Conservation (phyloP, 2,113 vertebrate genomes). For the Sterrhoptilus dennistouni region DNA sequence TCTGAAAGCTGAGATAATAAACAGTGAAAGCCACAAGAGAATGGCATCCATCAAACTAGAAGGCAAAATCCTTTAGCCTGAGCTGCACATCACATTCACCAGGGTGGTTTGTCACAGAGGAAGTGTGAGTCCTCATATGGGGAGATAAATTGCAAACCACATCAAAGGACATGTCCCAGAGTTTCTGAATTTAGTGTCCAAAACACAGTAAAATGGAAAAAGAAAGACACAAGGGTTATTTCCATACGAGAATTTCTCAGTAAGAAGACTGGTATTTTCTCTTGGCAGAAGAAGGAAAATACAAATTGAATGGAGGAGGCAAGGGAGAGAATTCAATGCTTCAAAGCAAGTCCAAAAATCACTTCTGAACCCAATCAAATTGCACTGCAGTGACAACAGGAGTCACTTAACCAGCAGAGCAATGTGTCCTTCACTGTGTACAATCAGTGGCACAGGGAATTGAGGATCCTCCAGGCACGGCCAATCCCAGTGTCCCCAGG, state of each 20-base stretch:
- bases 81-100: background rate
- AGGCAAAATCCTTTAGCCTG: background rate
- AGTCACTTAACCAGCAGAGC: background rate
- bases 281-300: background rate
- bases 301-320: background rate
- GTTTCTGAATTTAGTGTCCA: background rate
- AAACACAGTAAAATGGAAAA: background rate
- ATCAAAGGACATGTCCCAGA: background rate
- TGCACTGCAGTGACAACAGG: background rate
- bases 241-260: background rate
- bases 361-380: background rate
- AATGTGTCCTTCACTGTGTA: background rate
- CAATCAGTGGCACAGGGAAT: background rate
- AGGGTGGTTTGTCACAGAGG: background rate
- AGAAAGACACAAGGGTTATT: background rate
- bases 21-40: background rate
- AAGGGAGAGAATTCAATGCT: background rate
- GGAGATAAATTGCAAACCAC: background rate
- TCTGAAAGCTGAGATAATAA: background rate
- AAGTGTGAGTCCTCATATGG: background rate
- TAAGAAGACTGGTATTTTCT: background rate
- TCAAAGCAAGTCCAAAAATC: background rate
- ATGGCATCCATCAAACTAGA: background rate
- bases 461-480: background rate
- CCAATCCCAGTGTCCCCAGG: background rate